A percentile compares a stretch with the other conserved stretches of the same genome.
phyloP scores from a whole-genome alignment of 2,888 invertebrate genomes.

The Omphaloscelis lunosa region DNA sequence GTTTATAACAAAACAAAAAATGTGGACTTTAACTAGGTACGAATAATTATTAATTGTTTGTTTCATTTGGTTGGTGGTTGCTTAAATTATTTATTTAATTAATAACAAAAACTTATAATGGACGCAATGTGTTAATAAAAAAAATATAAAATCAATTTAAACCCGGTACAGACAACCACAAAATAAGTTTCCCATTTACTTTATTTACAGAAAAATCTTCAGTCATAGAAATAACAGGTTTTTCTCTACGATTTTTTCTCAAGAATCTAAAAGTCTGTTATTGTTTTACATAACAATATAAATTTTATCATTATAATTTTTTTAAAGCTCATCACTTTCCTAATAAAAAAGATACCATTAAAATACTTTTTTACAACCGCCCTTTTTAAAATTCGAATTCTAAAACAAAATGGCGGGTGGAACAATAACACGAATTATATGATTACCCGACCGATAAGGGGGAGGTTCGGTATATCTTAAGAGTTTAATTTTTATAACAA shows the following conservation, averaged over 20 bases:
- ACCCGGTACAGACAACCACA: too few relatives aligned
- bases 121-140: too few relatives aligned
- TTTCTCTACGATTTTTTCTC: too few relatives aligned
- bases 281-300: slow-evolving; percentile 33
- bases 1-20: background rate
- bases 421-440: slow-evolving; percentile 87
- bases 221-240: background rate
- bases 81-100: background rate
- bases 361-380: slow-evolving; percentile 68
- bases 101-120: too few relatives aligned
- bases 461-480: slow-evolving; percentile 78
- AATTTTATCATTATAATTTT: slow-evolving; percentile 48
- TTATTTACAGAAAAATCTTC: background rate
- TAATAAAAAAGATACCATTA: slow-evolving; percentile 73
- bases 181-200: background rate
- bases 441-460: slow-evolving; percentile 80
- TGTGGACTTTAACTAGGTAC: background rate
- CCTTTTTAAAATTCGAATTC: slow-evolving; percentile 83
- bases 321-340: slow-evolving; percentile 68
- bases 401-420: slow-evolving; percentile 81
- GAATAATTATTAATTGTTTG: background rate
- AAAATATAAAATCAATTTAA: too few relatives aligned
- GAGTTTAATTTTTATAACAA: slow-evolving; percentile 89
- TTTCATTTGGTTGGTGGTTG: background rate
- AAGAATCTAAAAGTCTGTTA: background rate